Evolutionary conservation across 2,797 vertebrate genomes (phyloP).

Genomic region (Pseudochirops corinnae): DNA sequence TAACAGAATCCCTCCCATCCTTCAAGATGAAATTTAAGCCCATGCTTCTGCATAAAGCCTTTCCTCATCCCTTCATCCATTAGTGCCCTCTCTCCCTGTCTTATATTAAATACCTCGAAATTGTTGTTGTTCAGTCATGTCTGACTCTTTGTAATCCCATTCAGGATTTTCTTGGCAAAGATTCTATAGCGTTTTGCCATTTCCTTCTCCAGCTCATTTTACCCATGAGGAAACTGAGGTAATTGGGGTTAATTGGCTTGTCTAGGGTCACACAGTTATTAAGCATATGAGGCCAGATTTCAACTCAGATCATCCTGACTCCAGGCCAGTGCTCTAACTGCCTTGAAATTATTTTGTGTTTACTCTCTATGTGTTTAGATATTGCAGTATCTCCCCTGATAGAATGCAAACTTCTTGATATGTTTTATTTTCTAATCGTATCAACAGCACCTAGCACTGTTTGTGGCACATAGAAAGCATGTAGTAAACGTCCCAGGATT

Average conservation of each 20-base stretch:
- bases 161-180: no score
- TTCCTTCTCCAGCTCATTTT: background rate
- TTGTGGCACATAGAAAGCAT: background rate
- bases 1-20: background rate
- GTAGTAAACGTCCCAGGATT: background rate
- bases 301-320: background rate
- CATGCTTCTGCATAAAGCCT: no score
- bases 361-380: background rate
- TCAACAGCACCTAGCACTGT: background rate
- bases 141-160: no score
- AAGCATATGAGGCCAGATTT: background rate
- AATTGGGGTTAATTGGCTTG: background rate
- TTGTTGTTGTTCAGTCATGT: background rate
- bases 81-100: background rate
- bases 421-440: background rate
- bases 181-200: background rate
- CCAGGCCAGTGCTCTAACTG: background rate
- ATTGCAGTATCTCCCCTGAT: background rate
- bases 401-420: background rate
- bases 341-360: background rate
- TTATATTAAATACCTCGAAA: background rate
- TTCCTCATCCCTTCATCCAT: background rate
- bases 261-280: background rate
- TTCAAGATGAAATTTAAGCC: background rate
- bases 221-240: background rate